Evolutionary conservation across 2,888 invertebrate genomes (phyloP).

Genomic region (Watsonalla binaria): DNA sequence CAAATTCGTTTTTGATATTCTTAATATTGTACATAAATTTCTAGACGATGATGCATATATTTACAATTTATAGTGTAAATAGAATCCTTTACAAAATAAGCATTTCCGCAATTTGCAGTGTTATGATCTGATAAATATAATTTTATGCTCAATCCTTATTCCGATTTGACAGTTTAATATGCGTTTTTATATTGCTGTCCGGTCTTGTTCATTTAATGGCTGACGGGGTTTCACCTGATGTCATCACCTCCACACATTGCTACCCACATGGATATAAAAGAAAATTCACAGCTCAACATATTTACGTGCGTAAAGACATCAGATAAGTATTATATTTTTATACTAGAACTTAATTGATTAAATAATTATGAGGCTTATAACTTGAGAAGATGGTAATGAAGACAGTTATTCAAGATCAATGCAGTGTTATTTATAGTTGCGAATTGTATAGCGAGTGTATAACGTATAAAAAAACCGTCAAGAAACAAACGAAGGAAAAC

Average conservation of each 20-base stretch:
- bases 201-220: neutral
- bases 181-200: neutral
- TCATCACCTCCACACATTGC: neutral
- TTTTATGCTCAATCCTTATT: neutral
- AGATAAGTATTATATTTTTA: too few relatives aligned
- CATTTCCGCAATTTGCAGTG: neutral
- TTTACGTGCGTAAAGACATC: neutral
- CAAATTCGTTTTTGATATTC: neutral
- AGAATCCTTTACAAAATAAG: neutral
- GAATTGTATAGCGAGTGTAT: too few relatives aligned
- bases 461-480: too few relatives aligned
- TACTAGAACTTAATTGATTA: too few relatives aligned
- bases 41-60: too few relatives aligned
- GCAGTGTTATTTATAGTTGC: too few relatives aligned
- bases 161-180: neutral
- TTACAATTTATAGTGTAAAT: too few relatives aligned
- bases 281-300: neutral
- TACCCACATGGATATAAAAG: neutral
- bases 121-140: neutral
- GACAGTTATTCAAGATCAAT: too few relatives aligned
- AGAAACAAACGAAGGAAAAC: too few relatives aligned
- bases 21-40: too few relatives aligned
- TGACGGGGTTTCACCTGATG: slow-evolving; percentile 1
- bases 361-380: too few relatives aligned
- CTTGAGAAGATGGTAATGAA: too few relatives aligned